Evolutionary conservation across 2,113 vertebrate genomes (phyloP).

Genomic region (Platanista minor): DNA sequence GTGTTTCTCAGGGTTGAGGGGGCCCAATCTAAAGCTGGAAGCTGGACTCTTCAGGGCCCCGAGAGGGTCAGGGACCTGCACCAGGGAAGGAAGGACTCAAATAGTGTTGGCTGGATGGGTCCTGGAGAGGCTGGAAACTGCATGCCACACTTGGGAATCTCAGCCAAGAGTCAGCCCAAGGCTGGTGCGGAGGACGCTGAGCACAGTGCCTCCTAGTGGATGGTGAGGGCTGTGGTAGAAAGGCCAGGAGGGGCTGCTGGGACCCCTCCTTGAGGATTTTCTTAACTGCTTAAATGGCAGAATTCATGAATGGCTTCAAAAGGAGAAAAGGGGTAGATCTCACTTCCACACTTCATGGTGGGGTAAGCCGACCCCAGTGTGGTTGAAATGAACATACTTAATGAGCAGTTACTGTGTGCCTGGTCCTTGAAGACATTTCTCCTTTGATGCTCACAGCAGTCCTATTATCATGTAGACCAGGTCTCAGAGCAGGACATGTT

Average conservation of each 20-base stretch:
- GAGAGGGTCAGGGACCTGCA: not conserved
- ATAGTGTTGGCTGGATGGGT: not conserved
- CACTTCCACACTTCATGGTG: not conserved
- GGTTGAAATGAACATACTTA: not conserved
- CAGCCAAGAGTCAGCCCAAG: not conserved
- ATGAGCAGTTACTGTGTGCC: not conserved
- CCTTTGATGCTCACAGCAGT: not conserved
- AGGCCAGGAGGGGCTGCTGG: not conserved
- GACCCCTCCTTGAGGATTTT: not conserved
- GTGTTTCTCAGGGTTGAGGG: not conserved
- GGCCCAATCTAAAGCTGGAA: not conserved
- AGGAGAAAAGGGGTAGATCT: not conserved
- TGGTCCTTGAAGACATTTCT: not conserved
- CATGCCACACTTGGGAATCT: not conserved
- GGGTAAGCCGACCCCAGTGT: not conserved
- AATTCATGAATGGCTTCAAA: not conserved
- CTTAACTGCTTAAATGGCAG: not conserved
- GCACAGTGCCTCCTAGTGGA: not conserved
- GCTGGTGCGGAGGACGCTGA: not conserved
- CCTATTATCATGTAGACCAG: not conserved
- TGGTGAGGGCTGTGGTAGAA: fast-evolving
- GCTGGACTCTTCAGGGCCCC: not conserved
- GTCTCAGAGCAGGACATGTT: not conserved
- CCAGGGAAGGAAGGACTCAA: not conserved
- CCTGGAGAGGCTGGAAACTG: not conserved